Base-by-base conservation (phyloP, 1,140 invertebrate genomes). In the Ctenoplectra terminalis region DNA sequence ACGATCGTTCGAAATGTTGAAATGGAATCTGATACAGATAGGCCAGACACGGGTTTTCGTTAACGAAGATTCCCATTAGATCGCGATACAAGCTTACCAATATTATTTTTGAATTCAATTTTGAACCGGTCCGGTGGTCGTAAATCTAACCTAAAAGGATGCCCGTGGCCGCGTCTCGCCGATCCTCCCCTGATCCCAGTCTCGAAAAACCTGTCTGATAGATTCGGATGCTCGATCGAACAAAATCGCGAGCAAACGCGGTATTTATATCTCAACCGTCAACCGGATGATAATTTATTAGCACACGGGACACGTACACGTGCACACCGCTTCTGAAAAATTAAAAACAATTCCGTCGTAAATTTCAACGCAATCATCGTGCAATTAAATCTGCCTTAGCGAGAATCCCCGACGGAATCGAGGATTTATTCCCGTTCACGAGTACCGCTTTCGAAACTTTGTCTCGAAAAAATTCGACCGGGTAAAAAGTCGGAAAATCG, bases 121-220 rank as follows among this genome's bases (percentile, higher is more conserved):
- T 48, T 23, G 54, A 63, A 34, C 43, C 23, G 3, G n/a, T 6
- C n/a, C n/a, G 13, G n/a, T 15, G 61, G 20, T 31, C 34, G 29
- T 66, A 76, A 76, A 76, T 76, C 73, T 52, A 15, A 17, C 61
- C 13, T n/a, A 40, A 66, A 66, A 37, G 63, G 37, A 54, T 66
- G 54, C 73, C 8, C n/a, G n/a, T 54, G 54, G 61, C 31, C 71
- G 23, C 60, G n/a, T 37, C 48, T 48, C 29, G 7, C 6, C 43
- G 46, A 40, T 72, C 26, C 52, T 43, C 37, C 52, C 37, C 52
- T 29, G 43, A 34, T 75, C 29, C 34, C 11, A 26, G 6, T 23
- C 37, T 17, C 11, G 4, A 20, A 43, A 76, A 56, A n/a, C 52
- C n/a, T 31, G 29, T 1, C 9, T 1, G 43, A 69, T 46, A 77